Base-by-base conservation (phyloP, 2,797 vertebrate species). In the Tiaroga cobitis region DNA sequence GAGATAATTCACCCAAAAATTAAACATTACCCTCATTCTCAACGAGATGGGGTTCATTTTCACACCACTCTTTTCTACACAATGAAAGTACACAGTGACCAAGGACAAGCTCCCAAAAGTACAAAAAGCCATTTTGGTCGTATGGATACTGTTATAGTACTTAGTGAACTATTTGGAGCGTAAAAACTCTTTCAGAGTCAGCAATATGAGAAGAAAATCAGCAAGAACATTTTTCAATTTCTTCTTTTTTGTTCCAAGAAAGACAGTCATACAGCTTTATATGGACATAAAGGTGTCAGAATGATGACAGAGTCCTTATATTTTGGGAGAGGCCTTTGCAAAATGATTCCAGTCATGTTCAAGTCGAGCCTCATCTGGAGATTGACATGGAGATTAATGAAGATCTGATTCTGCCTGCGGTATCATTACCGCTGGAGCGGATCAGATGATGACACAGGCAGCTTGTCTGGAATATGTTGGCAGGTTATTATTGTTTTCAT, bases 401-500 rank as follows among this genome's bases (percentile, higher is more conserved):
- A 77, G 73, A 68, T 83, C 73, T 83, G 79, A 51, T 68, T 81
- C n/a, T 34, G 79, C 79, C 79, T 54, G 79, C 61, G 68, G 46
- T 34, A 24, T 65, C 39, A 76, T 77, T 39, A 49, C 59, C 73
- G 76, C 43, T 77, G 73, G 19, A 83, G 82, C 61, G 2, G 73
- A 77, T 54, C 82, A 8, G 32, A 37, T 69, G 63, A 81, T 54
- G 46, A 56, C 37, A 54, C 73, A 41, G n/a, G 3, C 43, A n/a
- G 81, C 29, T 76, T 67, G n/a, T 75, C 72, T 75, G 2, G 59
- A 68, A 63, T 61, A 83, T 83, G 75, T 68, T 83, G 61, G 46
- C 73, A 83, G 82, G 61, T 83, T 83, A 68, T 83, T 54, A 80
- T 68, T 54, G 82, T 77, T 77, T 76, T 83, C 73, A 39, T 70